Base-by-base conservation (phyloP, 2,113 vertebrate genomes). In the Bombycilla garrulus region DNA sequence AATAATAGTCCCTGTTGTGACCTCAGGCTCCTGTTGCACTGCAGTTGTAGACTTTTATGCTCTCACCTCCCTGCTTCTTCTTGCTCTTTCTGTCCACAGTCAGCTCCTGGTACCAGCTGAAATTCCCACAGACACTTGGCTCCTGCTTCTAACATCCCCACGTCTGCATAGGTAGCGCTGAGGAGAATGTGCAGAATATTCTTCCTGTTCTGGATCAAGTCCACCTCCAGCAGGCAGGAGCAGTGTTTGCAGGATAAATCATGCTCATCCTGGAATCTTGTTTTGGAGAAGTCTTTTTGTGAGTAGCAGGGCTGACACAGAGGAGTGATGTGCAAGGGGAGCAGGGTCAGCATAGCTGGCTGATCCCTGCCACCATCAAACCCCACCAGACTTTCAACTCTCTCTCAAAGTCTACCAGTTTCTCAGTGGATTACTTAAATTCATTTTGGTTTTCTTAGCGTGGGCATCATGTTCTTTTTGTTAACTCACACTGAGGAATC, bases 261-360 rank as follows among this genome's bases (percentile, higher is more conserved):
- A 0, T 15, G n/a, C 23, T 60, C 0, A 0, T 44, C 15, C 5
- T 10, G 8, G 18, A 44, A 1, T 5, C 29, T 42, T 17, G 44
- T 42, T 50, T 20, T 1, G 1, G 12, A 36, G 18, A 54, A 54
- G 65, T 45, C 3, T 1, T 4, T 28, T 31, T 10, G 1, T 8
- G 16, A 15, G 5, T 22, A 28, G 24, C 21, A n/a, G n/a, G 36
- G 3, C 1, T 74, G 36, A 6, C 48, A 13, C 11, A 35, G 23
- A 35, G 54, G 6, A 64, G 20, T 1, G 5, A 15, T 40, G 31
- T 11, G 16, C 33, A 13, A 22, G 40, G 16, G 21, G 13, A 54
- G 24, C 19, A 19, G n/a, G 36, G 25, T 48, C 76, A 35, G 35
- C 18, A 7, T 15, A 44, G 5, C 45, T 14, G 22, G 45, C 40